Base-by-base conservation (phyloP, 1,140 invertebrate species). In the Drosophila nigrodunni region DNA sequence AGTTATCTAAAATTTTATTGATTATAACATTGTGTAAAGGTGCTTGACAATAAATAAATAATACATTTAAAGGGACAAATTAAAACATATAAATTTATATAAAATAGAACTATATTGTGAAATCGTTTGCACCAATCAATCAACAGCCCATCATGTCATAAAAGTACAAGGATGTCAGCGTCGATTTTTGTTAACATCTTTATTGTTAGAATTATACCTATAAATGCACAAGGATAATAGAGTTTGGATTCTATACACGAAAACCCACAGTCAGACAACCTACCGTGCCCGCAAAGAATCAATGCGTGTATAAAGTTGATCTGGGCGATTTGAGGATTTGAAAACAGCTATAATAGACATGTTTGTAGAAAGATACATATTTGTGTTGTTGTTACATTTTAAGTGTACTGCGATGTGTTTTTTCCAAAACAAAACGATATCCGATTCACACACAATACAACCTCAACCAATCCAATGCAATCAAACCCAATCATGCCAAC, bases 41-140 rank as follows among this genome's bases (percentile, higher is more conserved):
- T 50, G 46, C 25, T 47, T 57, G 64, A 66, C 69, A 58, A 72
- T 58, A 72, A 66, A 66, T 72, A 58, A 58, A 66, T 72, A 58
- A 66, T 72, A 65, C 21, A 72, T 15, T 49, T 43, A 54, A 54
- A 46, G 9, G 15, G 15, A 55, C 39, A 35, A 44, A 18, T 25
- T 15, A 55, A 55, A 34, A 18, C 5, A 18, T 11, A 41, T 34
- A 30, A 5, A 30, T 54, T 7, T 34, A 54, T 39, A 41, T 39
- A 9, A n/a, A 15, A 3, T 54, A 11, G 7, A 54, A 52, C 35
- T 3, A 46, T 10, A 61, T 41, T 7, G 18, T 25, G 44, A 46
- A 37, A 21, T 18, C n/a, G 9, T 13, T 59, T 58, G 54, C 37
- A 41, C 9, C 13, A 25, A 43, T 30, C 9, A 35, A 54, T 7